Percentiles rank a stretch among this genome's conserved stretches.
These are phyloP conservation scores for Promerops cafer DNA, from an alignment of 2,113 vertebrate genomes.

Conservation along the genomic window DNA sequence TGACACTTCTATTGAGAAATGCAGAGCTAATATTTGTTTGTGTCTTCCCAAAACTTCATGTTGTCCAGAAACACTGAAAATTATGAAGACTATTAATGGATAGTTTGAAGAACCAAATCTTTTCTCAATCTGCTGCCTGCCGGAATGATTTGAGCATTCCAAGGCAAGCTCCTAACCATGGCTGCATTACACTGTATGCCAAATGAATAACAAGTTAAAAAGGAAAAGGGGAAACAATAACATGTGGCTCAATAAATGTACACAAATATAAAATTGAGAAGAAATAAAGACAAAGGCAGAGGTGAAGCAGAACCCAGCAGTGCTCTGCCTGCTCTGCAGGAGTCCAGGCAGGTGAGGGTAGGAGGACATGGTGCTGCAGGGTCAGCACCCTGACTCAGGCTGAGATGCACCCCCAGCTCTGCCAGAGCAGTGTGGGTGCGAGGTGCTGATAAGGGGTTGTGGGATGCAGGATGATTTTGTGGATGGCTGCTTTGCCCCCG, in stretches of 20 bases:
- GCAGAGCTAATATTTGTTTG: not conserved
- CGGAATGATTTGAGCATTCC: not conserved
- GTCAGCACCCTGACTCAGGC: accelerated
- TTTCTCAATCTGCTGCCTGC: not conserved
- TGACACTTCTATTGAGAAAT: not conserved
- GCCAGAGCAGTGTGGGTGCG: accelerated
- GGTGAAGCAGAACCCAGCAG: not conserved
- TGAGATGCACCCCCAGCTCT: no score
- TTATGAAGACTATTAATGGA: not conserved
- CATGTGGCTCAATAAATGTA: not conserved
- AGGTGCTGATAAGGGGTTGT: accelerated
- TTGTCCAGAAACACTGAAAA: not conserved
- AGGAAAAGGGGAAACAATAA: not conserved
- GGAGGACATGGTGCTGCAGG: not conserved
- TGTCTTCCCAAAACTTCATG: not conserved
- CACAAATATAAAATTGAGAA: not conserved
- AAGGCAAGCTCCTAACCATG: no score
- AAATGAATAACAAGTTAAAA: not conserved
- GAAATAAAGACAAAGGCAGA: not conserved
- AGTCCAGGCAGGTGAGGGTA: accelerated
- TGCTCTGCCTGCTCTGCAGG: not conserved
- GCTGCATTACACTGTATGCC: no score
- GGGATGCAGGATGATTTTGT: not conserved
- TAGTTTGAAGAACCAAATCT: not conserved
- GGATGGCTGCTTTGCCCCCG: accelerated